These are phyloP conservation scores for Sarcophilus harrisii DNA, from an alignment of 2,797 vertebrate species.

Conservation along the genomic window DNA sequence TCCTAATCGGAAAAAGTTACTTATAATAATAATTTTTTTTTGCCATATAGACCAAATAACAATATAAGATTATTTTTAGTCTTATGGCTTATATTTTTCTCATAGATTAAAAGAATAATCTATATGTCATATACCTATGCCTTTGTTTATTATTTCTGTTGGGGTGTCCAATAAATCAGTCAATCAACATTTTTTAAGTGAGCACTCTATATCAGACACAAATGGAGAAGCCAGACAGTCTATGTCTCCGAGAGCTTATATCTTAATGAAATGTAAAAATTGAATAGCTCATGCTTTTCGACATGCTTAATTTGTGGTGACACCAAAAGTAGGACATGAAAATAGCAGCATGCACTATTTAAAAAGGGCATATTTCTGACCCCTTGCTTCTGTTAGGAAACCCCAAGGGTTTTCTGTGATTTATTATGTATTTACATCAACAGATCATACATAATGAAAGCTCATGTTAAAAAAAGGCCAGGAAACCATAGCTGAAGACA, in stretches of 20 bases:
- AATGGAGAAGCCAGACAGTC: background rate
- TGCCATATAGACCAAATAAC: background rate
- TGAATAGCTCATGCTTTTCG: background rate
- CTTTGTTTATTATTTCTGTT: background rate
- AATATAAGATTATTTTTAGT: background rate
- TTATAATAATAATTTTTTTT: conserved; percentile 9
- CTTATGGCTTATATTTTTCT: conserved; percentile 1
- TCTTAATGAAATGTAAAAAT: background rate
- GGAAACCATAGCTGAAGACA: background rate
- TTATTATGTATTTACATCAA: background rate
- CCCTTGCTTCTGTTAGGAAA: background rate
- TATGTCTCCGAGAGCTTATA: background rate
- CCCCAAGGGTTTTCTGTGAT: background rate
- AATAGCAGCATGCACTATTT: background rate
- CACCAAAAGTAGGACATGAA: conserved; percentile 19
- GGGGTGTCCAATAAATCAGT: background rate
- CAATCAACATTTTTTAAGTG: background rate
- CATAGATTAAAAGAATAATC: conserved; percentile 25
- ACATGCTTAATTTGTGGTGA: background rate
- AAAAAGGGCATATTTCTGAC: background rate
- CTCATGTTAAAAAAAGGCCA: background rate
- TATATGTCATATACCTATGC: background rate
- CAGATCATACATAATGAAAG: background rate
- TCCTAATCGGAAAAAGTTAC: background rate
- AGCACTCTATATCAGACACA: background rate